Percentiles rank a stretch among this genome's conserved stretches.
These are phyloP conservation scores for Phylloscopus trochilus DNA, from an alignment of 2,113 vertebrate genomes.

Conservation along the genomic window DNA sequence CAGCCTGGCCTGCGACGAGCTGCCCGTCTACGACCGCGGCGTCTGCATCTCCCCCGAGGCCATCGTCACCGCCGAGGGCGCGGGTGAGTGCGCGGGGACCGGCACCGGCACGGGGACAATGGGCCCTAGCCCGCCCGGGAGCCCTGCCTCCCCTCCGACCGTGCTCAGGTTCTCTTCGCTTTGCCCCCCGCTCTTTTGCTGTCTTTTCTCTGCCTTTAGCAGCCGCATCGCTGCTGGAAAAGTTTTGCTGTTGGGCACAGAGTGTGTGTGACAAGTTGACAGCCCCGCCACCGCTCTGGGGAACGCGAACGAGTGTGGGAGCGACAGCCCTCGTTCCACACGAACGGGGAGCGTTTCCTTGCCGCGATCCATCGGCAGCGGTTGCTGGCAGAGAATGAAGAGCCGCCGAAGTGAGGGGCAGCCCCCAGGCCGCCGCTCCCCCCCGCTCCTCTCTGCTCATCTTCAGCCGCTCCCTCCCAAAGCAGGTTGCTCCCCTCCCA, in stretches of 20 bases:
- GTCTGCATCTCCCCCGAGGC: constrained; percentile 98
- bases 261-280: not conserved
- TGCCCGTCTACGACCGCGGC: constrained; percentile 93
- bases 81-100: constrained; percentile 76
- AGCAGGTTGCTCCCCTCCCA: not conserved
- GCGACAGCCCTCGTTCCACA: fast-evolving
- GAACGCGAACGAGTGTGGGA: fast-evolving
- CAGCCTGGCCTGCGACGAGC: constrained; percentile 90
- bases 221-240: not conserved
- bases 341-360: fast-evolving
- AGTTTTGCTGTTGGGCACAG: not conserved
- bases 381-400: not conserved
- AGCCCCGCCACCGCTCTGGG: not conserved
- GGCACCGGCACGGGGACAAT: not conserved
- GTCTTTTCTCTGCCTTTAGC: not conserved
- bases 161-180: fast-evolving
- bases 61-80: constrained; percentile 89
- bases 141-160: not conserved
- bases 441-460: fast-evolving
- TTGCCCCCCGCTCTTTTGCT: not conserved
- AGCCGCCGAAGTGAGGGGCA: not conserved
- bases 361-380: fast-evolving
- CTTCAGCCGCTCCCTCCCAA: not conserved
- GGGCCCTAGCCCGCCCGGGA: not conserved
- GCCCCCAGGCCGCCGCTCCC: not conserved